Conservation (phyloP, 2,888 invertebrate species). For the Scaeva pyrastri region DNA sequence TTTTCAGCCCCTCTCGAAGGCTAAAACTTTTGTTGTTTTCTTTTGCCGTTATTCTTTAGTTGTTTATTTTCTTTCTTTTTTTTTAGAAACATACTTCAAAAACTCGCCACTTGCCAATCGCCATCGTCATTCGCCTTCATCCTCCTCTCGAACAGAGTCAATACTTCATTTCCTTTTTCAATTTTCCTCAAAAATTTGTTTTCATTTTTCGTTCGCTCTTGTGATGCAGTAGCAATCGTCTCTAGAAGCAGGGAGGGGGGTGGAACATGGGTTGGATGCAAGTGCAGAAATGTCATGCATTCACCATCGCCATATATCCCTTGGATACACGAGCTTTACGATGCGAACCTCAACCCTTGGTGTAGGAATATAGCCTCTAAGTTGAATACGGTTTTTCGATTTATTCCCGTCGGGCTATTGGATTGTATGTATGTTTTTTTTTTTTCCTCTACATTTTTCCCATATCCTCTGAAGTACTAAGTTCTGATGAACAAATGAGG, state of each 20-base stretch:
- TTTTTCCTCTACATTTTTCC: background rate
- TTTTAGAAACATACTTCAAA: background rate
- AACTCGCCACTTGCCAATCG: constrained; percentile 29
- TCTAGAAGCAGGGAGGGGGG: no score
- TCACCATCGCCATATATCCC: background rate
- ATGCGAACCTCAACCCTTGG: constrained; percentile 5
- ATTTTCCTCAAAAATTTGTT: constrained; percentile 77
- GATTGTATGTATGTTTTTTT: constrained; percentile 27
- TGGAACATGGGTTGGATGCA: background rate
- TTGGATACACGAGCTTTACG: background rate
- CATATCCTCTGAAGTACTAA: background rate
- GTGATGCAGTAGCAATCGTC: background rate
- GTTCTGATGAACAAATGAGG: constrained; percentile 33
- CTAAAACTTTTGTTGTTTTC: constrained; percentile 23
- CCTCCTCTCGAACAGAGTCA: constrained; percentile 58
- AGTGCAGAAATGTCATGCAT: constrained; percentile 35
- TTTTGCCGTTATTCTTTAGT: background rate
- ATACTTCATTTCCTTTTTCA: constrained; percentile 78
- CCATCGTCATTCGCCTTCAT: constrained; percentile 32
- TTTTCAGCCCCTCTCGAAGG: constrained; percentile 49
- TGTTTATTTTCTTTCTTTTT: background rate
- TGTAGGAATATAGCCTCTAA: constrained; percentile 10
- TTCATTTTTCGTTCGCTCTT: constrained; percentile 69
- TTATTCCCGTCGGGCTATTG: constrained; percentile 61
- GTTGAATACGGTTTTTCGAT: constrained; percentile 52